Percentiles rank a stretch among this genome's conserved stretches.
Conservation (phyloP, 2,888 invertebrate genomes). For the Nebria salina region DNA sequence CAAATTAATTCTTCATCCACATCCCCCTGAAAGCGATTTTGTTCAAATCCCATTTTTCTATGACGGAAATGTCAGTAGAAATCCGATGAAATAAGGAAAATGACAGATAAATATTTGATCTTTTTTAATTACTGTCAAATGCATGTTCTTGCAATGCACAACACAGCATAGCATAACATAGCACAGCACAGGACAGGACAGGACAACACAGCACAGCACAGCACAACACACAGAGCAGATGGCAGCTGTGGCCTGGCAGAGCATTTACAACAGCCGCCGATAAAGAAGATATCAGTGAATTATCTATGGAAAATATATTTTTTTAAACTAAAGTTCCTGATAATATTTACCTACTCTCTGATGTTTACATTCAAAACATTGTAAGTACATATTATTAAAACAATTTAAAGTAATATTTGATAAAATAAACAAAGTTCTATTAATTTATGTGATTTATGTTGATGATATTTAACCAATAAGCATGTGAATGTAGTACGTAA, state of each 20-base stretch:
- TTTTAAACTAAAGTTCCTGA: neutral
- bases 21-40: conserved; percentile 91
- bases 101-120: conserved; percentile 20
- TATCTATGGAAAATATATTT: neutral
- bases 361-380: neutral
- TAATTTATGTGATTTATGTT: too few species aligned
- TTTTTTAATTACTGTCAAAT: conserved; percentile 24
- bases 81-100: neutral
- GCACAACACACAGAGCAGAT: too few species aligned
- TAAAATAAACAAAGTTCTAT: too few species aligned
- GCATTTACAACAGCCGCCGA: neutral
- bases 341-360: too few species aligned
- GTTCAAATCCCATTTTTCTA: conserved; percentile 90
- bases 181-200: too few species aligned
- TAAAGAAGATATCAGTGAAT: neutral
- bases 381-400: too few species aligned
- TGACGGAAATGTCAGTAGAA: conserved; percentile 7
- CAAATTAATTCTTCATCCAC: conserved; percentile 97
- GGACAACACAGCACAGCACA: too few species aligned
- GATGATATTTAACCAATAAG: too few species aligned
- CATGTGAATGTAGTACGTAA: too few species aligned
- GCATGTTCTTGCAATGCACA: conserved; percentile 1
- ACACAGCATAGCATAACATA: too few species aligned
- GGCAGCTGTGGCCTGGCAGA: neutral
- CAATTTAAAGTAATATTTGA: too few species aligned